These are phyloP conservation scores for Byasa hedistus DNA, from an alignment of 2,888 invertebrate species.

Conservation along the genomic window DNA sequence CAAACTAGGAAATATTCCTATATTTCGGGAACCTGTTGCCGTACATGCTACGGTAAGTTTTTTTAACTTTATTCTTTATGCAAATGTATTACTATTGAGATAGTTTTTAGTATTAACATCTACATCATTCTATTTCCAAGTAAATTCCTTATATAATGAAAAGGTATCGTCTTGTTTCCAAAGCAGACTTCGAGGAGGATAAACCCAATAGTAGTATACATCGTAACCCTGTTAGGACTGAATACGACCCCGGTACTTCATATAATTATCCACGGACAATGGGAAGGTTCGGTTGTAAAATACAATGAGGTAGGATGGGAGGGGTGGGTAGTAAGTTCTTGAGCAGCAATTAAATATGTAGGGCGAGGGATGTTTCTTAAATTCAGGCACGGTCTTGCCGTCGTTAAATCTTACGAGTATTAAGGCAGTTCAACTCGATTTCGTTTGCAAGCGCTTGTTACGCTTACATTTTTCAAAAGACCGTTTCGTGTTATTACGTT, in stretches of 20 bases:
- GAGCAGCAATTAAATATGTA: constrained; percentile 28
- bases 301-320: constrained; percentile 10
- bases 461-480: constrained; percentile 13
- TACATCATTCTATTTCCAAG: too few species aligned
- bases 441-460: constrained; percentile 11
- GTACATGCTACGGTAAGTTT: too few species aligned
- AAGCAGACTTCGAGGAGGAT: neutral
- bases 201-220: neutral
- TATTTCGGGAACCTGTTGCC: too few species aligned
- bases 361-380: constrained; percentile 22
- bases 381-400: constrained; percentile 9
- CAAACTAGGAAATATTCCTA: too few species aligned
- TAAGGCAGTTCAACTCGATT: constrained; percentile 15
- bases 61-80: too few species aligned
- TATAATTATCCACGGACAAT: constrained; percentile 27
- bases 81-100: too few species aligned
- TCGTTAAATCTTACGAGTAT: constrained; percentile 28
- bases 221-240: constrained; percentile 11
- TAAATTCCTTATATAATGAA: neutral
- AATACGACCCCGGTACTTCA: constrained; percentile 14
- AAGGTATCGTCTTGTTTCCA: neutral
- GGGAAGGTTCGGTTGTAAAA: constrained; percentile 21
- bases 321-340: constrained; percentile 12
- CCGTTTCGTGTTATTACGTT: constrained; percentile 1
- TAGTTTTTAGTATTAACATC: too few species aligned